Conservation (phyloP, 2,888 invertebrate species). For the Steromphala cineraria region DNA sequence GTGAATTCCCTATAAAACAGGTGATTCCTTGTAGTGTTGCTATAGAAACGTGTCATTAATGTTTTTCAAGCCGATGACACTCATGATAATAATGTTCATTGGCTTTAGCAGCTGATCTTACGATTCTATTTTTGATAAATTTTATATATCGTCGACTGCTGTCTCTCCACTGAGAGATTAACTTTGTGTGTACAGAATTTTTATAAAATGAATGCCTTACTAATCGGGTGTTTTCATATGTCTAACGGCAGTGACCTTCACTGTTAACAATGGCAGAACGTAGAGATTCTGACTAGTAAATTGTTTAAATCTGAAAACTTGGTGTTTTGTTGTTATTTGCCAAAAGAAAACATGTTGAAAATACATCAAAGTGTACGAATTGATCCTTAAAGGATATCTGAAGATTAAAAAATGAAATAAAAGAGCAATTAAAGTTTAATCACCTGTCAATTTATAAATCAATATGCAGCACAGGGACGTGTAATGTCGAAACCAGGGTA, state of each 20-base stretch:
- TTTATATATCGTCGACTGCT: conserved; percentile 35
- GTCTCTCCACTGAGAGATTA: background rate
- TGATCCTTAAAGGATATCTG: no score
- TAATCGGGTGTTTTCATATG: conserved; percentile 25
- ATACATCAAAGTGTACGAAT: no score
- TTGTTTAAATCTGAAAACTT: background rate
- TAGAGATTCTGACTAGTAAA: conserved; percentile 25
- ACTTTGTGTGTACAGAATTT: conserved; percentile 21
- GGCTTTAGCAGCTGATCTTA: conserved; percentile 36
- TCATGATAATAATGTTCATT: conserved; percentile 23
- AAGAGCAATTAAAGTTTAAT: no score
- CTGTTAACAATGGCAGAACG: background rate
- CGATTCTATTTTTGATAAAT: conserved; percentile 48
- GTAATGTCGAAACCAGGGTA: no score
- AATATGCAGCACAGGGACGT: no score
- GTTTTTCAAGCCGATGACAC: no score
- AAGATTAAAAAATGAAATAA: no score
- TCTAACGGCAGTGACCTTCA: background rate
- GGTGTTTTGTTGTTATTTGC: background rate
- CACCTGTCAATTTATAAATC: no score
- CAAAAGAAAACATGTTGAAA: background rate
- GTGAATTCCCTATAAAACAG: no score
- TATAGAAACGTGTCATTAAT: no score
- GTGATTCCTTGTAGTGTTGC: no score
- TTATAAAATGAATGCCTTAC: conserved; percentile 30